Conservation (phyloP, 2,888 invertebrate genomes). For the Habrosyne pyritoides region DNA sequence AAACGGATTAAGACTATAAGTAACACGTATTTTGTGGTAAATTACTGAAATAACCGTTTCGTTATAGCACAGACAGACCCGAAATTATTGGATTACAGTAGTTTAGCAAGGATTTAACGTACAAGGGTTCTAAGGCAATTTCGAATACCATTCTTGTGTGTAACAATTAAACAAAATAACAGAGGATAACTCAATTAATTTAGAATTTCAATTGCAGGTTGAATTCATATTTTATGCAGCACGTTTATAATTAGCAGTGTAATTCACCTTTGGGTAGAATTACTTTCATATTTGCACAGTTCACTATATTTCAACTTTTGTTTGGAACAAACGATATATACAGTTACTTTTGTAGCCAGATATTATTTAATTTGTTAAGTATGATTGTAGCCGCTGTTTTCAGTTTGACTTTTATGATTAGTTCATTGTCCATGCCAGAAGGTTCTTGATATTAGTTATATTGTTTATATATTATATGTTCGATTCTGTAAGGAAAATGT, state of each 20-base stretch:
- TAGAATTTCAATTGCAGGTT: not conserved
- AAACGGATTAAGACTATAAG: not conserved
- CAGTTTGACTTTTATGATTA: no score
- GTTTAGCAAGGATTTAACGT: not conserved
- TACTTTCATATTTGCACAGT: no score
- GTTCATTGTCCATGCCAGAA: no score
- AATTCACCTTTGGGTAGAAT: no score
- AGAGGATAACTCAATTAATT: not conserved
- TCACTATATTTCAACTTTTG: no score
- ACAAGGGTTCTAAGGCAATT: constrained; percentile 1
- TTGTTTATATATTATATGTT: no score
- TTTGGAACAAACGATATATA: no score
- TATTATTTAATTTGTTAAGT: no score
- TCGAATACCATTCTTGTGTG: not conserved
- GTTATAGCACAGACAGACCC: not conserved
- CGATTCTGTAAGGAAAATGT: no score
- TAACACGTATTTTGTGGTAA: not conserved
- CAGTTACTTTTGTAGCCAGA: no score
- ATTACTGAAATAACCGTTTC: not conserved
- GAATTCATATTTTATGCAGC: not conserved
- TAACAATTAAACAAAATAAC: constrained; percentile 1
- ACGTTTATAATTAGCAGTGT: not conserved
- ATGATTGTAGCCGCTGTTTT: no score
- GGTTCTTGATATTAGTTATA: no score
- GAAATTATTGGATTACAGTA: constrained; percentile 1